Base-by-base conservation (phyloP, 2,888 invertebrate species). In the Drosophila multiciliata region DNA sequence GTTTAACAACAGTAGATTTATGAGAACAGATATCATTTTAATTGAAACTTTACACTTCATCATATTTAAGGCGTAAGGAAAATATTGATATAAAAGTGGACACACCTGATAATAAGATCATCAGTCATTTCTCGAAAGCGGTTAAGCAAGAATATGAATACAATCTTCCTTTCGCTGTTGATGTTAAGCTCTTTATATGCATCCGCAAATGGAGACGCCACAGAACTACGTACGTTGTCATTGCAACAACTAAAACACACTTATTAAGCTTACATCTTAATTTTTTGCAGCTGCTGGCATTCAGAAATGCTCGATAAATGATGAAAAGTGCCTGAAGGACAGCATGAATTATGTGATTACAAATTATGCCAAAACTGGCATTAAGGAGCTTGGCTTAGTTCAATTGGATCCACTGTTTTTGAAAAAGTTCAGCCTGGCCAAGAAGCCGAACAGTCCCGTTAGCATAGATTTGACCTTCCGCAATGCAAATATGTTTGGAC, bases 361-460 rank as follows among this genome's bases (percentile, higher is more conserved):
- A 20, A 84, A 75, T 23, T 63, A 67, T n/a, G 80, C 65, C 1
- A 64, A 33, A 29, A 78, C 70, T 1, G 93, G 93, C 12, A 72
- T 91, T 35, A 84, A 76, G n/a, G 83, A 82, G 40, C 40, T 93
- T 0, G 89, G 90, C 32, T 53, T 93, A 1, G 62, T 85, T 3
- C 73, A 83, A 1, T 70, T 92, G 42, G 93, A 93, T 83, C 93
- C 93, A 0, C 70, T 93, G 55, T 87, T 73, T 9, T 75, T 93
- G 0, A 91, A 89, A 9, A 80, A 73, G 53, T 78, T 93, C 23
- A 57, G 65, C 6, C 66, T 93, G 38, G 82, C 78, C 3, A 90
- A 86, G 64, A 90, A 91, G 67, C 75, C 86, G 1, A 74, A 80
- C 5, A 92, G 93, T 80, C 91, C 93, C 0, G 92, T 93, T 2